Base-by-base conservation (phyloP, 30 jellyfish, hydroid and myxozoan species). In the Hydractinia symbiolongicarpus region DNA sequence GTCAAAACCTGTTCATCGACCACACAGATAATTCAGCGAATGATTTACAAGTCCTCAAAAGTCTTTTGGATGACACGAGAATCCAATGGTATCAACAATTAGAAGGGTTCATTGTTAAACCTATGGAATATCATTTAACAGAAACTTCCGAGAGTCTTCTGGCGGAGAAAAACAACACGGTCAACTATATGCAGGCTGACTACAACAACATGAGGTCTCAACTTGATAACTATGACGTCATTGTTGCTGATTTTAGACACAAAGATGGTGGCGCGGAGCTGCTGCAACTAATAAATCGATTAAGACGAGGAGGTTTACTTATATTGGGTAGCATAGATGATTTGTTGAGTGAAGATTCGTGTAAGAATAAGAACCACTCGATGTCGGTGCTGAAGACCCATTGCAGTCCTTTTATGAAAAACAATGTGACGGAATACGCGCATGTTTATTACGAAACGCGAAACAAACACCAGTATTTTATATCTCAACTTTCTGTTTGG, bases 291-390 rank as follows among this genome's bases (percentile, higher is more conserved):
- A 15, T 21, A 20, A 44, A 57, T 54, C 21, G 85, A 16, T 77
- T 77, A 57, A 77, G 40, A 55, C 13, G 19, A 61, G 58, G 58
- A 13, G 85, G 85, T 55, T 56, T 55, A 16, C 54, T 77, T 5
- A 66, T 77, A 4, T 55, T 77, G 53, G 85, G 85, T 55, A 77
- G 85, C 82, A 77, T 77, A 53, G 85, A 77, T 77, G 79, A 77
- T 30, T 30, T 30, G 2, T 55, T 60, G 6, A 16, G 77, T 61
- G 10, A 11, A 19, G 53, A 54, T 30, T 11, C 40, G 9, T 54
- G 30, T 9, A 55, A 52, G 55, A 8, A 53, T 15, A 11, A 5
- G 7, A 6, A 57, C 8, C 85, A 77, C 4, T 77, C 85, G 7
- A 53, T 77, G 10, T 55, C 61, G 15, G 85, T 77, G 54, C 60